Base-by-base conservation (phyloP, 2,797 vertebrate genomes). In the Cyclopterus lumpus region DNA sequence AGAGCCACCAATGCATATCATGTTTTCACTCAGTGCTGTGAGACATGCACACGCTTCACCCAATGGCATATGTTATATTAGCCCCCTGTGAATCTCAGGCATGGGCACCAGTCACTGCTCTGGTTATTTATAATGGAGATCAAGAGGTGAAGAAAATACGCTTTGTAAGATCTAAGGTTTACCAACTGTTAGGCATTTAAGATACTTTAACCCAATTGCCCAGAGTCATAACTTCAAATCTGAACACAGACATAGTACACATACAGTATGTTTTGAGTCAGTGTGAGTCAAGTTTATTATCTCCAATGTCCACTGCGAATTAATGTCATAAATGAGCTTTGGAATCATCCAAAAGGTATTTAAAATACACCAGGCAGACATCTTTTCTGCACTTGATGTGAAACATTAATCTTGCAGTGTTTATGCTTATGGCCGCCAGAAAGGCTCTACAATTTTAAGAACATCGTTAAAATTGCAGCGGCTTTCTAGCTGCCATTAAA, bases 61-160 rank as follows among this genome's bases (percentile, higher is more conserved):
- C 10, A 71, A 77, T 36, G 58, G 42, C 83, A 91, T 85, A 89
- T 90, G 86, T 79, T 80, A 44, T 68, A 59, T 69, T 75, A 72
- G 28, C 70, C 73, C 73, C 84, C 64, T 73, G 80, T n/a, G 53
- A 3, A 9, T 75, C 80, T 58, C 75, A 34, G 49, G 58, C 71
- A 5, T 49, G 77, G 80, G 67, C 79, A 75, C 16, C 55, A 24
- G 66, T 64, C 64, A 16, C 58, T 34, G 36, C 77, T 63, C 38
- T 0, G 3, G 80, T 71, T 88, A 86, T 85, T 87, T 89, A 64
- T 48, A 71, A 67, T 61, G 40, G 24, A 67, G 71, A 85, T 75
- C 32, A 70, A 46, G 42, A 64, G 55, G 40, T 11, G 24, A 49
- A 53, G 77, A 40, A 46, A 82, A 71, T n/a, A n/a, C 5, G 67